Evolutionary conservation across 92 coral and sea anemone genomes (phyloP), one percentile per base, ranked within the genome.

Genomic region (Muricea muricata): DNA sequence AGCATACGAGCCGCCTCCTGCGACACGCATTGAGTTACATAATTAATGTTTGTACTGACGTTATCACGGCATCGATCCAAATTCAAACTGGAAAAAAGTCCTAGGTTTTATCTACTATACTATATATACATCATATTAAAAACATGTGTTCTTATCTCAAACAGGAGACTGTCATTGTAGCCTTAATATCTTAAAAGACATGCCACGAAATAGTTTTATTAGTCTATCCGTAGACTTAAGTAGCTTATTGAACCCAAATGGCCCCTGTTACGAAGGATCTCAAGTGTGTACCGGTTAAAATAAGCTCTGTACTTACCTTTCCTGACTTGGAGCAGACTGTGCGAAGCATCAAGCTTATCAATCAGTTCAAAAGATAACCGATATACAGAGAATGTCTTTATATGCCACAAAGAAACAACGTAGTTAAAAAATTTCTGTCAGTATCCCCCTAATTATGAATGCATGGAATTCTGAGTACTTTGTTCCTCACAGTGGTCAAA

Each of bases 401-500:
- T 18, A 52, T 52, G 20, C 60, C 60, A 18, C 60, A 18, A 25
- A 25, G 5, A 52, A 52, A 52, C 26, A 52, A 18, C 15, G 60
- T 25, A 52, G 1, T 52, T 52, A 13, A 45, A 17, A n/a, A n/a
- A n/a, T n/a, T n/a, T n/a, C n/a, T n/a, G n/a, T n/a, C n/a, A n/a
- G n/a, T n/a, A n/a, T n/a, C n/a, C n/a, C n/a, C n/a, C n/a, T n/a
- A 20, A 2, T 18, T 1, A 52, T 52, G 5, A 18, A 52, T 52
- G 60, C 60, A 18, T 20, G 60, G 60, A 52, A 52, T 52, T 6
- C 8, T 52, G 60, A 52, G 60, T 20, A 52, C 23, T 17, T 52
- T 52, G 60, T 52, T 52, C 26, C 60, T 52, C 60, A 52, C 60
- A 52, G 60, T 20, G 60, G 60, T 52, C 60, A 52, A 52, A 25